These are phyloP conservation scores for Halichondria panicea DNA, from an alignment of 37 sponge, comb jelly and placozoan species.

Conservation along the genomic window DNA sequence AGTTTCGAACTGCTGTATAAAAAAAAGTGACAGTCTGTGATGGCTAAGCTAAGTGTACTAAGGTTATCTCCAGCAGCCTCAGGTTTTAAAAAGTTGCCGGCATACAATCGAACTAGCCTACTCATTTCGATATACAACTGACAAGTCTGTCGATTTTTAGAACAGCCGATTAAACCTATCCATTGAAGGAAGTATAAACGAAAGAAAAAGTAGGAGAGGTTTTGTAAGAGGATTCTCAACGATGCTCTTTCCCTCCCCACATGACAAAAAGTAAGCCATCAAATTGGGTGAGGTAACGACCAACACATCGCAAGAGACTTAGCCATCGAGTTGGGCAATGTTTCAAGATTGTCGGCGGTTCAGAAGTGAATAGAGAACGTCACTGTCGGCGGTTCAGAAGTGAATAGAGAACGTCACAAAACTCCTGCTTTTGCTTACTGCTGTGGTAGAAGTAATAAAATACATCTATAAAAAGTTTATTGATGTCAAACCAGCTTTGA, in stretches of 20 bases:
- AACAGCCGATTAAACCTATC: conserved; percentile 41
- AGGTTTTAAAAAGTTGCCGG: conserved; percentile 22
- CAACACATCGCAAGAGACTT: conserved; percentile 48
- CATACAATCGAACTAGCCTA: conserved; percentile 35
- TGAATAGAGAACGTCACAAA: conserved; percentile 42
- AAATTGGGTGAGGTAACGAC: conserved; percentile 26
- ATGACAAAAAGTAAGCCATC: conserved; percentile 54
- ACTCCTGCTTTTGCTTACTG: conserved; percentile 52
- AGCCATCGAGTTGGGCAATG: conserved; percentile 69
- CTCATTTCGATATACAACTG: conserved; percentile 39
- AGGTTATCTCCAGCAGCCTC: conserved; percentile 28
- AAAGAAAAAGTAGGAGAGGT: conserved; percentile 49
- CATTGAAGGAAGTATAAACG: conserved; percentile 48
- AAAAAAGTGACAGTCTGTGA: not conserved
- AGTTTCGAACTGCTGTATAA: conserved; percentile 17
- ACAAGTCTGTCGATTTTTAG: conserved; percentile 49
- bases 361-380: conserved; percentile 41
- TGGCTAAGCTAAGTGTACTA: conserved; percentile 12
- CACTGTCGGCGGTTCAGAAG: conserved; percentile 35
- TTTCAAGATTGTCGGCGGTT: conserved; percentile 41
- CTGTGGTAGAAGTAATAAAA: conserved; percentile 49
- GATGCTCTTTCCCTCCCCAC: conserved; percentile 51
- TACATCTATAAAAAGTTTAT: conserved; percentile 35
- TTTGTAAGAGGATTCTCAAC: conserved; percentile 32
- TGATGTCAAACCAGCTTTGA: conserved; percentile 46